Evolutionary conservation across 2,888 invertebrate genomes (phyloP), one percentile per base, ranked within the genome.

Genomic region (Neoascia interrupta): DNA sequence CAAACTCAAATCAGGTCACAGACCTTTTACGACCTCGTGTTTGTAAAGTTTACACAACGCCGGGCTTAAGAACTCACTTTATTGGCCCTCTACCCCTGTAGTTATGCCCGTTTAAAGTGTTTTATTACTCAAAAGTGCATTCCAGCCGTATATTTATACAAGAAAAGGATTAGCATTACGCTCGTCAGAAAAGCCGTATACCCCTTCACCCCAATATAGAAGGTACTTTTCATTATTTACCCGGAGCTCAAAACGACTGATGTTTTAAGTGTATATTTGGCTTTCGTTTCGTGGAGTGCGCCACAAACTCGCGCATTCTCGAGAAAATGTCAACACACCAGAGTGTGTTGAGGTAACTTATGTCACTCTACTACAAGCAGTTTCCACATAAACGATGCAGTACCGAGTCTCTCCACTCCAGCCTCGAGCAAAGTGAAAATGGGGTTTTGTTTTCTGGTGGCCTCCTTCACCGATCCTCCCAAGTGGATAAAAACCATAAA

Each of bases 401-500:
- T n/a, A n/a, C n/a, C n/a, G n/a, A n/a, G 31, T 26, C 37, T 18
- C 43, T 18, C 36, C 28, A 28, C 21, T 26, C 15, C 26, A 39
- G 49, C 69, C 21, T 41, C 43, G 15, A 53, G 60, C 23, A 18
- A 58, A 56, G 56, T 63, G 51, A 41, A 68, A 74, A 64, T 23
- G 37, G 47, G 60, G 56, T 45, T 56, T 61, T 61, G 39, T 41
- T 49, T 18, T 6, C 31, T 8, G 31, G 31, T 26, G 31, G 36
- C 58, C 56, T 76, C 70, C 64, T 70, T 70, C 63, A 64, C 10
- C 56, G 15, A 18, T 51, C 26, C 49, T n/a, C n/a, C 66, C 56
- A 72, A 76, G 76, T 76, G 72, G 76, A 58, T 76, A 64, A n/a
- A n/a, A 76, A 60, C 76, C 76, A 72, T 76, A 72, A 66, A 72